These are phyloP conservation scores for Halcyon smyrnensis DNA, from an alignment of 2,797 vertebrate genomes.

Conservation along the genomic window DNA sequence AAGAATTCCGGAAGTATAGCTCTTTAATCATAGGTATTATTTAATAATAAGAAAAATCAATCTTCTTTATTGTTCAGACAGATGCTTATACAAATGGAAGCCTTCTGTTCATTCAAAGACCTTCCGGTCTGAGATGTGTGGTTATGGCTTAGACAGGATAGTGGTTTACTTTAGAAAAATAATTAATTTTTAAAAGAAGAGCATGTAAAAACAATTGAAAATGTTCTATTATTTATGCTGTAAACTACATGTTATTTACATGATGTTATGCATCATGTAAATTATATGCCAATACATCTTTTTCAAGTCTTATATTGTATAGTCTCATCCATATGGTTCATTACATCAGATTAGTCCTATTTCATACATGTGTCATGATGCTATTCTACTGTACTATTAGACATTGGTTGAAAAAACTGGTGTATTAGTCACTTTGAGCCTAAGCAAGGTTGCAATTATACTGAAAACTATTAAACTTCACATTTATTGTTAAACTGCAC, in stretches of 20 bases:
- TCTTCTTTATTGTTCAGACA: not conserved
- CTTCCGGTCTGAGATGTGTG: not conserved
- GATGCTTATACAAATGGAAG: not conserved
- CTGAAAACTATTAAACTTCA: not conserved
- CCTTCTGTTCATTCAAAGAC: not conserved
- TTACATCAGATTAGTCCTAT: not conserved
- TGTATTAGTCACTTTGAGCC: not conserved
- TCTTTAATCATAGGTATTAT: not conserved
- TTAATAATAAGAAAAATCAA: not conserved
- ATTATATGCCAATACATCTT: not conserved
- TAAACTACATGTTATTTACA: not conserved
- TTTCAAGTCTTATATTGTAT: not conserved
- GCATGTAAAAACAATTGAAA: not conserved
- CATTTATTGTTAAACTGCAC: not conserved
- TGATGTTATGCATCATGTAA: not conserved
- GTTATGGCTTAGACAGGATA: not conserved
- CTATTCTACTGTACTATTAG: not conserved
- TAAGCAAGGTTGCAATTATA: not conserved
- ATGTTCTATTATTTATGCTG: not conserved
- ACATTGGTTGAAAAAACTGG: not conserved
- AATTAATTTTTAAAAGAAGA: not conserved
- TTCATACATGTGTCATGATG: not conserved
- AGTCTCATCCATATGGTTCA: not conserved
- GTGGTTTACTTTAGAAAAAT: not conserved
- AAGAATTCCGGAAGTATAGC: not conserved